phyloP scores from a whole-genome alignment of 1,140 invertebrate genomes.

The Papilio xuthus region DNA sequence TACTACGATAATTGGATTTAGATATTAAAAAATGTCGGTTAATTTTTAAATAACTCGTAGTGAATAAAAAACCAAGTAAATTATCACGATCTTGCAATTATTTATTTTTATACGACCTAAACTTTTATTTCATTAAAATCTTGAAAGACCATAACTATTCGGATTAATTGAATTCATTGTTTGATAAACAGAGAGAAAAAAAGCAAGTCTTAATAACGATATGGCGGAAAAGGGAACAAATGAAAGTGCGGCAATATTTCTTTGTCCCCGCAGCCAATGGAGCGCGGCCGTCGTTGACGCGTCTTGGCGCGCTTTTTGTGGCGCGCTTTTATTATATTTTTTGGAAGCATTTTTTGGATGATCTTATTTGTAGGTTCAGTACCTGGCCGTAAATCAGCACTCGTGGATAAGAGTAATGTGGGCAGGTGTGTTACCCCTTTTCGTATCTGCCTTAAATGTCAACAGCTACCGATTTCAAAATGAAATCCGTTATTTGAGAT shows the following conservation, averaged over 20 bases:
- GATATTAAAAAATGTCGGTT: neutral
- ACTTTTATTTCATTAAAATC: slow-evolving; percentile 26
- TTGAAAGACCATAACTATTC: slow-evolving; percentile 30
- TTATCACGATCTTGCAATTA: neutral
- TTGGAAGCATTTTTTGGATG: slow-evolving; percentile 73
- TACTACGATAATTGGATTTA: neutral
- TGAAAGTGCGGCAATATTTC: slow-evolving; percentile 74
- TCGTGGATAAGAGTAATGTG: slow-evolving; percentile 64
- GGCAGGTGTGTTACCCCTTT: slow-evolving; percentile 77
- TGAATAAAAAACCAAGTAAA: neutral
- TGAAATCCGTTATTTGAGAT: slow-evolving; percentile 18
- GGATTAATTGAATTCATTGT: slow-evolving; percentile 41
- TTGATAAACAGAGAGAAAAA: slow-evolving; percentile 41
- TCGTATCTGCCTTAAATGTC: slow-evolving; percentile 33
- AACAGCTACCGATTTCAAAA: slow-evolving; percentile 22
- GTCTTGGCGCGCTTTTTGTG: slow-evolving; percentile 74
- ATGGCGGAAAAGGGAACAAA: slow-evolving; percentile 58
- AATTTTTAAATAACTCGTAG: neutral
- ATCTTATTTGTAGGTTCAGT: slow-evolving; percentile 78
- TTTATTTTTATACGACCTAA: slow-evolving; percentile 4
- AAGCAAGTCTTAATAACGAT: slow-evolving; percentile 48
- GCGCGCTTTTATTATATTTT: slow-evolving; percentile 78
- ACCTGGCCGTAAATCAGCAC: slow-evolving; percentile 75
- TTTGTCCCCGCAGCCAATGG: slow-evolving; percentile 76
- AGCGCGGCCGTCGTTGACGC: slow-evolving; percentile 69